A percentile compares a stretch with the other conserved stretches of the same genome.
Conservation (phyloP, 1,140 invertebrate species). For the Temnothorax nylanderi region DNA sequence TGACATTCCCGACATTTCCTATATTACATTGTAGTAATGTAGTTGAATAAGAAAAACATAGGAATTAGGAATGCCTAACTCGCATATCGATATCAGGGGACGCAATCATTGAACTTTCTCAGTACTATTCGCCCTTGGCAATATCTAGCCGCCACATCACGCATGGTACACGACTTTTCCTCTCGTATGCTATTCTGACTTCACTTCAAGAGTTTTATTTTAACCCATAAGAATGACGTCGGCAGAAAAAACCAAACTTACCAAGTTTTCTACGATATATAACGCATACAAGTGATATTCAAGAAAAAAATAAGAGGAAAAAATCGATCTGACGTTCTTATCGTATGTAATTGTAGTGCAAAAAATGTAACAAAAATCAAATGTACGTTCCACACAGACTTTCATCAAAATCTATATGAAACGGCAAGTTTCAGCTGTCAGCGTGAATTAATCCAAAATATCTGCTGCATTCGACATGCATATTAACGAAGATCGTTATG, state of each 20-base stretch:
- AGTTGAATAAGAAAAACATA: conserved; percentile 11
- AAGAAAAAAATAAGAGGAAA: neutral
- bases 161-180: neutral
- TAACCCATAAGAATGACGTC: neutral
- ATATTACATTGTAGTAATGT: too few relatives aligned
- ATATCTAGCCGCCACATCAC: conserved; percentile 43
- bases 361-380: neutral
- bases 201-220: conserved; percentile 43
- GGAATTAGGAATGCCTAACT: conserved; percentile 18
- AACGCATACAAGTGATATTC: neutral
- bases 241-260: neutral
- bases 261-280: neutral
- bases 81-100: conserved; percentile 52
- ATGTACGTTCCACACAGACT: neutral
- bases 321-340: neutral
- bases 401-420: neutral
- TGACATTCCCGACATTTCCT: neutral
- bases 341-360: neutral
- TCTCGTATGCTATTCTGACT: conserved; percentile 11
- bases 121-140: conserved; percentile 38
- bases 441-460: neutral
- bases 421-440: neutral
- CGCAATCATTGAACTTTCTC: conserved; percentile 67
- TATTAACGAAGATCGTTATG: neutral
- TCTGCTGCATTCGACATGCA: neutral